Evolutionary conservation across 2,888 invertebrate genomes (phyloP).

Genomic region (Caenorhabditis panamensis): DNA sequence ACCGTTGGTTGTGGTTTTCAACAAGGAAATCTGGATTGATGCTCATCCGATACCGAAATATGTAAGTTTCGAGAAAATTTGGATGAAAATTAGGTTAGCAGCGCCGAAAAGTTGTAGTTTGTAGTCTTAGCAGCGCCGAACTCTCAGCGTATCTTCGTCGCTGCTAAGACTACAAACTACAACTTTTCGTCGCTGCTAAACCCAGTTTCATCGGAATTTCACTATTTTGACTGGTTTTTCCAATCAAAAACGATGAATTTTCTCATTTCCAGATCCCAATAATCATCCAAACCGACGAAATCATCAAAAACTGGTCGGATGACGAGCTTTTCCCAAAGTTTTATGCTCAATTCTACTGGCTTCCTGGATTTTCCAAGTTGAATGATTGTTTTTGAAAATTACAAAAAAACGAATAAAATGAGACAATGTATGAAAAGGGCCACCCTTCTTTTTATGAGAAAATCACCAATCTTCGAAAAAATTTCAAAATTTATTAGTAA

Average conservation of each 20-base stretch:
- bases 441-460: no score
- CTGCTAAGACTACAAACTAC: no score
- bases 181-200: no score
- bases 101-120: not conserved
- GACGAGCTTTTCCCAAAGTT: constrained; percentile 52
- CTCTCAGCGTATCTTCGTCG: no score
- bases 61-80: constrained; percentile 18
- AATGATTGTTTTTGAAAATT: constrained; percentile 15
- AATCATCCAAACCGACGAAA: constrained; percentile 46
- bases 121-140: no score
- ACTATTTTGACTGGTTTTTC: no score
- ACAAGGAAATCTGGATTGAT: constrained; percentile 56
- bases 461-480: not conserved
- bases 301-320: constrained; percentile 34
- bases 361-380: constrained; percentile 47
- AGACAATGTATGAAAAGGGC: no score
- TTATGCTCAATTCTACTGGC: constrained; percentile 43
- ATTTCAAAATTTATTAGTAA: not conserved
- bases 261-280: constrained; percentile 47
- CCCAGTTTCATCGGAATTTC: no score
- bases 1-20: constrained; percentile 47
- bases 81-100: no score
- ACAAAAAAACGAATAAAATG: not conserved
- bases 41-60: constrained; percentile 61
- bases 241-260: no score